phyloP scores from a whole-genome alignment of 92 coral and sea anemone genomes.

The Phenganax stokvisi region DNA sequence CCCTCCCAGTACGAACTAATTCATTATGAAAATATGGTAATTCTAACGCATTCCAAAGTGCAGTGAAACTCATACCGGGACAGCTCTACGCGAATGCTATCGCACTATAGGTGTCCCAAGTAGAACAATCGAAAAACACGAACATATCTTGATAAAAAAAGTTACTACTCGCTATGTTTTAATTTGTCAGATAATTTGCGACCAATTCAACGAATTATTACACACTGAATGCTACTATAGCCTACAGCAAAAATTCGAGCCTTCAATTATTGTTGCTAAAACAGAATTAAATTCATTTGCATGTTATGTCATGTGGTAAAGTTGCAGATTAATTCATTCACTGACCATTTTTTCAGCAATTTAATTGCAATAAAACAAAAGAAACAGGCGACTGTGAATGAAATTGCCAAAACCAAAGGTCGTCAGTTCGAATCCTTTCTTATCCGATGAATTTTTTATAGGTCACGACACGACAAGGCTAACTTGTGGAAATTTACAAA shows the following conservation, averaged over 20 bases:
- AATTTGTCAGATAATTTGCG: constrained; percentile 2
- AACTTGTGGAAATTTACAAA: too few relatives aligned
- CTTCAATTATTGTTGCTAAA: neutral
- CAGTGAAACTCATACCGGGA: neutral
- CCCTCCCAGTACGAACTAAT: constrained; percentile 43
- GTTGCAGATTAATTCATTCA: too few relatives aligned
- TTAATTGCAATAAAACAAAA: too few relatives aligned
- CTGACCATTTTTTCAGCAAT: too few relatives aligned
- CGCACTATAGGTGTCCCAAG: constrained; percentile 11
- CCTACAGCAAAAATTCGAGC: neutral
- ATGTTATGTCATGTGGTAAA: too few relatives aligned
- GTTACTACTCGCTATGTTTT: neutral
- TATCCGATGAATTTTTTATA: too few relatives aligned
- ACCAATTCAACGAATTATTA: constrained; percentile 15
- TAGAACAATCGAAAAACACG: constrained; percentile 5
- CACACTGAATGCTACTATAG: neutral
- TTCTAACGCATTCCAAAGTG: constrained; percentile 30
- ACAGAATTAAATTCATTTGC: too few relatives aligned
- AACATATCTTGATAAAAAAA: neutral
- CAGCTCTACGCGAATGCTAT: neutral
- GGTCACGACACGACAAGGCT: too few relatives aligned
- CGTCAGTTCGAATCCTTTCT: too few relatives aligned
- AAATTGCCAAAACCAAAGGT: too few relatives aligned
- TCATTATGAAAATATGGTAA: constrained; percentile 32
- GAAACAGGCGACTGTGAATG: too few relatives aligned